Conservation (phyloP, 1,140 invertebrate genomes). For the Linepithema humile region DNA sequence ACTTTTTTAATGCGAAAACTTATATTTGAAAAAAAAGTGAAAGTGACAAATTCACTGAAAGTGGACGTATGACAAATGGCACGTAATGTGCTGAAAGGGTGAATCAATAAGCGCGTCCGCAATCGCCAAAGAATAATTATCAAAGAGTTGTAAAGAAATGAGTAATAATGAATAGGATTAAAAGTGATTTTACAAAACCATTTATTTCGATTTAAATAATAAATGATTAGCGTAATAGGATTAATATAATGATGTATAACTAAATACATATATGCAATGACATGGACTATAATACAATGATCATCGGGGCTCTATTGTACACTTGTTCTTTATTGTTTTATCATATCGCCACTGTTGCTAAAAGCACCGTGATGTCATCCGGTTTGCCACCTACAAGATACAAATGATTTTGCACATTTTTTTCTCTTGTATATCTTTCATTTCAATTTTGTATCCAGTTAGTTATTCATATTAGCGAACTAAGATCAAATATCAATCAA, state of each 20-base stretch:
- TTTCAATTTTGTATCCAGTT: background rate
- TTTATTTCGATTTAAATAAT: slow-evolving; percentile 78
- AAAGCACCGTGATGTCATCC: slow-evolving; percentile 98
- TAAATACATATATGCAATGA: slow-evolving; percentile 80
- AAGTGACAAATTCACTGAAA: slow-evolving; percentile 1
- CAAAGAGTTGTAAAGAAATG: slow-evolving; percentile 34
- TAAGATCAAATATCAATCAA: background rate
- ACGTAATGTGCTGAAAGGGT: slow-evolving; percentile 23
- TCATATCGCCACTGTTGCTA: slow-evolving; percentile 94
- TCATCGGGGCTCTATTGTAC: slow-evolving; percentile 78
- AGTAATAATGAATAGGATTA: slow-evolving; percentile 34
- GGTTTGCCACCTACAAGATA: slow-evolving; percentile 95
- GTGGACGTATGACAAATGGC: background rate
- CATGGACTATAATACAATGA: slow-evolving; percentile 84
- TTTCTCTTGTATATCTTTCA: background rate
- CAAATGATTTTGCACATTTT: slow-evolving; percentile 18
- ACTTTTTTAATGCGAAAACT: background rate
- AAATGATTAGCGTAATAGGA: slow-evolving; percentile 75
- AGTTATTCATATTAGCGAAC: background rate
- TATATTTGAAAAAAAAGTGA: background rate
- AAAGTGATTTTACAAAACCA: slow-evolving; percentile 74
- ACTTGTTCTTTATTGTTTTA: slow-evolving; percentile 72
- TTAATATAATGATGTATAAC: slow-evolving; percentile 75
- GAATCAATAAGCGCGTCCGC: slow-evolving; percentile 14
- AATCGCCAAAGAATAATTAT: slow-evolving; percentile 46